Evolutionary conservation across 2,113 vertebrate species (phyloP), one percentile per base, ranked within the genome.

Genomic region (Oncorhynchus nerka): DNA sequence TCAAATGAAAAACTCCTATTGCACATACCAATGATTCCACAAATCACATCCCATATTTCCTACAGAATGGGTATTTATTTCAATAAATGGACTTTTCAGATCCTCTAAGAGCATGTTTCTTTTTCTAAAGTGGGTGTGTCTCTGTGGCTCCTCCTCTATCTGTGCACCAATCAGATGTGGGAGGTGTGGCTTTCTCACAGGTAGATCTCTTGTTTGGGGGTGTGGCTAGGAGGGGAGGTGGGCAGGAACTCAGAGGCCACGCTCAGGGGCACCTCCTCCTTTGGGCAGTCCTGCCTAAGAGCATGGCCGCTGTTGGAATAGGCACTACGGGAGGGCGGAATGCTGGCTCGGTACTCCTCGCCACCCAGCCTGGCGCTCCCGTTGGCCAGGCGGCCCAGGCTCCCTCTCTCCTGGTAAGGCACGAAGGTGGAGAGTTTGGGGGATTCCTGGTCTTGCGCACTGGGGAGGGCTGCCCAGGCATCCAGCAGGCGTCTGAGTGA

Each of bases 361-460:
- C 95, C 92, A 92, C 93, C 94, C 92, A 96, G 94, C 93, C 96
- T 95, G 91, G 95, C 95, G 89, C 94, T 97, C 89, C 97, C 96
- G 68, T 97, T 96, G 75, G 96, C 96, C 90, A 97, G 95, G 90
- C 96, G 97, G 87, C 97, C 97, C 93, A 98, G 95, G 91, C 96
- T 97, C 94, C 96, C 97, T 94, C 97, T 96, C 92, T 99, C 98
- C 95, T 99, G 97, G 95, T 99, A 99, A 99, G 97, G 98, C 98
- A 99, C 97, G 93, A 99, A 99, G 93, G 98, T 99, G 93, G 98
- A 98, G 94, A 99, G 97, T 95, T 99, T 99, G 90, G 98, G 98
- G 95, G 94, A 76, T 96, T 97, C 94, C 95, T 98, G 91, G 96
- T 95, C 95, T 97, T 97, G 92, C 96, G 96, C 83, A 94, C 94